Base-by-base conservation (phyloP, 2,888 invertebrate genomes). In the Hypena proboscidalis region DNA sequence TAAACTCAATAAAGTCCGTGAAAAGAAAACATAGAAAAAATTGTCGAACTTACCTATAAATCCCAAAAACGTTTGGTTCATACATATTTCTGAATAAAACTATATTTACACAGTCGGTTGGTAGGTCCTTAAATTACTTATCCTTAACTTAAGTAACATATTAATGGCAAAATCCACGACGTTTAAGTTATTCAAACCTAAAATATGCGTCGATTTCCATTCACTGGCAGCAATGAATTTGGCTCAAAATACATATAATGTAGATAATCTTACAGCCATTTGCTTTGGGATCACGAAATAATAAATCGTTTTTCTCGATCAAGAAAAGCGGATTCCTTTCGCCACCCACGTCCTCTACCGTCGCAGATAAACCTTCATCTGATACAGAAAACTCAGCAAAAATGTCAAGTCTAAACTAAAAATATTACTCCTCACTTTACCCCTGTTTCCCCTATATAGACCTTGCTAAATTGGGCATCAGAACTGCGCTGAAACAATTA, bases 291-390 rank as follows among this genome's bases (percentile, higher is more conserved):
- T 46, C 51, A 42, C 43, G 31, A 48, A 48, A 63, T 63, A 63
- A 63, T 63, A 63, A 63, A 63, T 63, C 46, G 52, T 50, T 63
- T 62, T 52, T 47, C 58, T 22, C 45, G 51, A 49, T 52, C 48
- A 43, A 45, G 49, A 48, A 60, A 63, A 58, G 52, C 45, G 52
- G 51, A 50, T 62, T 52, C 45, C 9, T 31, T 53, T 50, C 42
- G 39, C 13, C 40, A 39, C 21, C 38, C 42, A 31, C 37, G 33
- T 39, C 40, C 27, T 22, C 41, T 40, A 57, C 42, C 25, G 47
- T 47, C 49, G 30, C 15, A 56, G 63, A 55, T 63, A 63, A 63
- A 48, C 49, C 41, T 49, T 36, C 41, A 40, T 35, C 48, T 41
- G 55, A 50, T 50, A 52, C 22, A 35, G 37, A 38, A 50, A 62